phyloP scores from a whole-genome alignment of 2,113 vertebrate species.

The Coptodon bakossiorum region DNA sequence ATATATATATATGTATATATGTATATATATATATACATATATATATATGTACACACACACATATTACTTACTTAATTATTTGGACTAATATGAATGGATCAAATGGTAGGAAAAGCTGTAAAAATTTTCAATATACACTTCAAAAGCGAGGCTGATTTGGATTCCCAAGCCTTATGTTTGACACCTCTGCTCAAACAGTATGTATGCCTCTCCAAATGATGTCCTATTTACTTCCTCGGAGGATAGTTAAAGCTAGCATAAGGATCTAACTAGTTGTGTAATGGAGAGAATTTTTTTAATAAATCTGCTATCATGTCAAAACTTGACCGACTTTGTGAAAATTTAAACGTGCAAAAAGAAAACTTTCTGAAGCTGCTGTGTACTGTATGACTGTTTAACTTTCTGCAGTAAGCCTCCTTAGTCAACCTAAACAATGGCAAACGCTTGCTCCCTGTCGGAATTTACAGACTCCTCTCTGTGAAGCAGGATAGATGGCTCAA shows the following conservation, averaged over 20 bases:
- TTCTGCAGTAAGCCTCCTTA: not conserved
- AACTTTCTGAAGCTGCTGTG: not conserved
- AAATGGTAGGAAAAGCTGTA: no score
- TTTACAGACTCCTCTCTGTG: not conserved
- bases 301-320: not conserved
- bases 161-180: not conserved
- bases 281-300: not conserved
- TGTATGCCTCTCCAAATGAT: not conserved
- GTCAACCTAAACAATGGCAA: not conserved
- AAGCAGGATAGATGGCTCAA: not conserved
- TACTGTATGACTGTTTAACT: not conserved
- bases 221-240: not conserved
- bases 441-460: fast-evolving
- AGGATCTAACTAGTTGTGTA: not conserved
- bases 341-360: not conserved
- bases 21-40: no score
- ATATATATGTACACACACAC: no score
- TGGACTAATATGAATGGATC: no score
- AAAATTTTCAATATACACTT: no score
- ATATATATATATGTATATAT: no score
- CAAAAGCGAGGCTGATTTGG: not conserved
- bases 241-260: not conserved
- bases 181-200: not conserved
- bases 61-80: no score
- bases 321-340: not conserved